Base-by-base conservation (phyloP, 2,113 vertebrate genomes). In the Pholis gunnellus region DNA sequence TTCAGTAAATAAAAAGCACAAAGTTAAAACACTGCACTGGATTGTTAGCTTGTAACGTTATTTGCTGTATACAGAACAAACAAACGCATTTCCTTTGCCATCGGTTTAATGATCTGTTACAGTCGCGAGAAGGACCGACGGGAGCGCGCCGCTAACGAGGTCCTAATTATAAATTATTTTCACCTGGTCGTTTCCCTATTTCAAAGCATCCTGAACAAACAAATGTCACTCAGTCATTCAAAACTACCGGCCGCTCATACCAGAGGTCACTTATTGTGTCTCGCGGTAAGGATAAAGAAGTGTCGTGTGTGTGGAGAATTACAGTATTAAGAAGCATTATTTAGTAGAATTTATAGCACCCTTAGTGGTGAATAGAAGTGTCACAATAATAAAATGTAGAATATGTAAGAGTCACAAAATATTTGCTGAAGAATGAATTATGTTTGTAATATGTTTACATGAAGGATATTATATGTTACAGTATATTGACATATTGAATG, bases 51-150 rank as follows among this genome's bases (percentile, higher is more conserved):
- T 50, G 22, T 27, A 36, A 63, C 22, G 8, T 52, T 76, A 73
- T 34, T 34, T 34, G 34, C 34, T 5, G 31, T 31, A 3, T 31
- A 31, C 31, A 4, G 31, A 31, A 31, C 31, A 31, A 31, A 31
- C 31, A 31, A 31, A 31, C 3, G 34, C 34, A 34, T 34, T 34
- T 34, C 5, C 6, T 34, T 34, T 4, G 34, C 34, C 34, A 34
- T 34, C 34, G 34, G 34, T 29, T 29, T 29, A 29, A 29, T 29
- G 29, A 5, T 79, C 83, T 82, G 79, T 40, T 36, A 71, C 60
- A 0, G 17, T 72, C 20, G 13, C 70, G 38, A 25, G 83, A 71
- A 17, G 14, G 46, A 22, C 0, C 1, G 0, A 1, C 25, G 27
- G 29, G 54, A 60, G 8, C 79, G 72, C 74, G 65, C 67, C 9